Evolutionary conservation across 2,797 vertebrate species (phyloP).

Genomic region (Toxotes lorentzi): DNA sequence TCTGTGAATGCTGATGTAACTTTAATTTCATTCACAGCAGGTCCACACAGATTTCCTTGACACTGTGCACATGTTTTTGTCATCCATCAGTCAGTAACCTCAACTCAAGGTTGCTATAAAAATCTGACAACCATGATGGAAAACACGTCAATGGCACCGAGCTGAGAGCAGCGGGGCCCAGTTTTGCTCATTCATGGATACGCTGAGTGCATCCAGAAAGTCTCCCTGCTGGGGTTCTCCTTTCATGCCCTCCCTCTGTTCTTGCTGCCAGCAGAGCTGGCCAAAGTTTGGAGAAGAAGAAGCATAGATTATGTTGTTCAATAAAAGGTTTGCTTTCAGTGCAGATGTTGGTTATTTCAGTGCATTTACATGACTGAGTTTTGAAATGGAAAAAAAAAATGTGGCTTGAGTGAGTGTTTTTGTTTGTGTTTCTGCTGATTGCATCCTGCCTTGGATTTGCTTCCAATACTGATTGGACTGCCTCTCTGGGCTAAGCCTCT

Average conservation of each 20-base stretch:
- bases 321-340: constrained; percentile 5
- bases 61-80: not conserved
- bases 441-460: constrained; percentile 35
- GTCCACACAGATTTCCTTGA: not conserved
- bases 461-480: constrained; percentile 45
- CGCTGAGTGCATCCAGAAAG: constrained; percentile 2
- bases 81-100: constrained; percentile 4
- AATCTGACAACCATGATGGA: constrained; percentile 13
- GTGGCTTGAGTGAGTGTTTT: not conserved
- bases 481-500: constrained; percentile 26
- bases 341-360: constrained; percentile 8
- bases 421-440: constrained; percentile 44
- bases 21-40: not conserved
- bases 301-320: not conserved
- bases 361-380: not conserved
- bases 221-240: not conserved
- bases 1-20: not conserved
- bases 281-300: not conserved
- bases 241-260: not conserved
- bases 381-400: constrained; percentile 11
- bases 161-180: constrained; percentile 9
- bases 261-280: constrained; percentile 21
- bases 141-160: not conserved
- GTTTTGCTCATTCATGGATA: constrained; percentile 12
- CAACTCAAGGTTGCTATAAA: constrained; percentile 4